Evolutionary conservation across 2,113 vertebrate species (phyloP).

Genomic region (Myocastor coypus): DNA sequence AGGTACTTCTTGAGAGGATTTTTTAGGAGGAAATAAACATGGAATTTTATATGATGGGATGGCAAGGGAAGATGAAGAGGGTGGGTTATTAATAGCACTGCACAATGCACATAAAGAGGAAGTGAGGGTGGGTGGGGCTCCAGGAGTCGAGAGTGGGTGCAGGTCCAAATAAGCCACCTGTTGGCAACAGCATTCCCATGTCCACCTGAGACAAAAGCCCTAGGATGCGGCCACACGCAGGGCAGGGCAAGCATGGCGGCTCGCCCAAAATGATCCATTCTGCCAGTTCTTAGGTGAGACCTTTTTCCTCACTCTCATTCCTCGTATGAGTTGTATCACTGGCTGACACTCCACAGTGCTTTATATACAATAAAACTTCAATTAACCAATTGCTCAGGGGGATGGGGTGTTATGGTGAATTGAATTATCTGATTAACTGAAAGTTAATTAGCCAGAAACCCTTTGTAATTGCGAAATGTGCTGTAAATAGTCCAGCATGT

Average conservation of each 20-base stretch:
- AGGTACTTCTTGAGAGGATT: not conserved
- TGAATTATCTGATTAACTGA: constrained; percentile 82
- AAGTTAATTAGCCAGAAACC: constrained; percentile 79
- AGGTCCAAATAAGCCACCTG: not conserved
- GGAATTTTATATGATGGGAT: not conserved
- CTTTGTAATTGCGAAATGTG: constrained; percentile 57
- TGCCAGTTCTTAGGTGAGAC: not conserved
- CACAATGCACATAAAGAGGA: fast-evolving
- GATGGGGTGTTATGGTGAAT: constrained; percentile 69
- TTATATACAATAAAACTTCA: constrained; percentile 67
- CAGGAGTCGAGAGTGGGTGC: too few species aligned
- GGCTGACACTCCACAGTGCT: constrained; percentile 29
- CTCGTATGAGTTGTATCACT: not conserved
- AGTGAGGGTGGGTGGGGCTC: not conserved
- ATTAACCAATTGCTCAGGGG: constrained; percentile 70
- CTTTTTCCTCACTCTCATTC: not conserved
- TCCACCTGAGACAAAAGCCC: not conserved
- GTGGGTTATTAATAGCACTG: not conserved
- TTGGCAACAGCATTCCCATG: not conserved
- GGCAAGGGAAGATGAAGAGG: not conserved
- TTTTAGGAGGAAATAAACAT: not conserved
- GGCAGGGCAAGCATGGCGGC: not conserved
- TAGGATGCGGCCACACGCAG: too few species aligned
- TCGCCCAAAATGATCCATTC: not conserved
- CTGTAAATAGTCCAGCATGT: not conserved